Evolutionary conservation across 2,888 invertebrate genomes (phyloP).

Genomic region (Nomada ferruginata): DNA sequence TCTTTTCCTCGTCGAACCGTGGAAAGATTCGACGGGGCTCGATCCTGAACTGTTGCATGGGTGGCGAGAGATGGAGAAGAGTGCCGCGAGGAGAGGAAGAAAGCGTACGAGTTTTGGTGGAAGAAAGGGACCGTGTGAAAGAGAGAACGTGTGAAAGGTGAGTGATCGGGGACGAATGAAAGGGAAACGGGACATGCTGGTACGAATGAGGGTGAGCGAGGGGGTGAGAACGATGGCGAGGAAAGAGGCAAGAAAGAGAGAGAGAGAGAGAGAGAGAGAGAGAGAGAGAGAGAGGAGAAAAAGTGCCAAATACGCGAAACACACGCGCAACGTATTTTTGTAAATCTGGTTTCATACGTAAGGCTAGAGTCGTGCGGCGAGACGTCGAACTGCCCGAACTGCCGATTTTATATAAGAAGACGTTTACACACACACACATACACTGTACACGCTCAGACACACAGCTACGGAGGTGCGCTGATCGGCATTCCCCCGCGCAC

Average conservation of each 20-base stretch:
- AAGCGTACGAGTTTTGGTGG: not conserved
- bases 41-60: slow-evolving; percentile 39
- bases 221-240: slow-evolving; percentile 27
- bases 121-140: not conserved
- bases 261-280: slow-evolving; percentile 62
- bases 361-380: slow-evolving; percentile 81
- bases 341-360: slow-evolving; percentile 84
- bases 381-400: slow-evolving; percentile 80
- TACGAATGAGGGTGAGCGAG: not conserved
- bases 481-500: not conserved
- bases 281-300: slow-evolving; percentile 67
- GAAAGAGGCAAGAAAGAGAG: slow-evolving; percentile 28
- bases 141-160: not conserved
- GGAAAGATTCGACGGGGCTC: slow-evolving; percentile 35
- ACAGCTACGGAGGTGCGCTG: not conserved
- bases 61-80: slow-evolving; percentile 10
- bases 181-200: slow-evolving; percentile 13
- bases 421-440: slow-evolving; percentile 62
- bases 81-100: not conserved
- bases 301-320: slow-evolving; percentile 83
- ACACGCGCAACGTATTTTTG: slow-evolving; percentile 83
- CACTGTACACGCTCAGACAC: not conserved
- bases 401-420: slow-evolving; percentile 83
- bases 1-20: slow-evolving; percentile 42
- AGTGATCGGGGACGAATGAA: not conserved